Percentiles rank a stretch among this genome's conserved stretches.
These are phyloP conservation scores for Mionectes macconnelli DNA, from an alignment of 2,113 vertebrate species.

Conservation along the genomic window DNA sequence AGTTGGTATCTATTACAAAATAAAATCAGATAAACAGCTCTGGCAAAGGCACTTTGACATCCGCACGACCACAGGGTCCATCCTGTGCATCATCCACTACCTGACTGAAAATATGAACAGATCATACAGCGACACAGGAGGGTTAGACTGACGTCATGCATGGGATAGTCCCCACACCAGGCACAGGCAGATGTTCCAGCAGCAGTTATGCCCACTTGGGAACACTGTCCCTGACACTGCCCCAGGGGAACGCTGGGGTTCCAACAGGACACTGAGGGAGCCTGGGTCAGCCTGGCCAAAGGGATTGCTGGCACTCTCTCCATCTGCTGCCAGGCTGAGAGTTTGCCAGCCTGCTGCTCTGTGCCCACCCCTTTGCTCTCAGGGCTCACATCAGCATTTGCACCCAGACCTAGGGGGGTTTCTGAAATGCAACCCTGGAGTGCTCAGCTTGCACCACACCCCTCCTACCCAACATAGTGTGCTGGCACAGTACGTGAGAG, in stretches of 20 bases:
- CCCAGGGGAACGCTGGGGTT: not conserved
- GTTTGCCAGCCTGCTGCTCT: not conserved
- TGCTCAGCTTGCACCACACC: not conserved
- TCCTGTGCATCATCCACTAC: not conserved
- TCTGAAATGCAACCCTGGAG: accelerated
- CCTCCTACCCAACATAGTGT: not conserved
- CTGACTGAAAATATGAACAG: not conserved
- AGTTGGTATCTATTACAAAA: not conserved
- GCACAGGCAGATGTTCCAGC: not conserved
- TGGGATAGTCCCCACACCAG: accelerated
- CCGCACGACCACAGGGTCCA: accelerated
- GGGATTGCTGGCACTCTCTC: not conserved
- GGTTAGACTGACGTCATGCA: not conserved
- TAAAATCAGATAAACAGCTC: not conserved
- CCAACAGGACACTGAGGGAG: not conserved
- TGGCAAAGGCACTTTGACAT: not conserved
- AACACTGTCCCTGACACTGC: not conserved
- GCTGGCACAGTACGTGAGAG: not conserved
- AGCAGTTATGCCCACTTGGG: accelerated
- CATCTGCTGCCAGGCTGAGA: accelerated
- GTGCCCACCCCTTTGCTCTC: not conserved
- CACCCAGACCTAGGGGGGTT: not conserved
- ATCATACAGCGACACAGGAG: not conserved
- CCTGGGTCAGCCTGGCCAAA: not conserved
- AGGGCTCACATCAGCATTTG: too few relatives aligned